Evolutionary conservation across 1,140 invertebrate species (phyloP).

Genomic region (Sycobia sp.): DNA sequence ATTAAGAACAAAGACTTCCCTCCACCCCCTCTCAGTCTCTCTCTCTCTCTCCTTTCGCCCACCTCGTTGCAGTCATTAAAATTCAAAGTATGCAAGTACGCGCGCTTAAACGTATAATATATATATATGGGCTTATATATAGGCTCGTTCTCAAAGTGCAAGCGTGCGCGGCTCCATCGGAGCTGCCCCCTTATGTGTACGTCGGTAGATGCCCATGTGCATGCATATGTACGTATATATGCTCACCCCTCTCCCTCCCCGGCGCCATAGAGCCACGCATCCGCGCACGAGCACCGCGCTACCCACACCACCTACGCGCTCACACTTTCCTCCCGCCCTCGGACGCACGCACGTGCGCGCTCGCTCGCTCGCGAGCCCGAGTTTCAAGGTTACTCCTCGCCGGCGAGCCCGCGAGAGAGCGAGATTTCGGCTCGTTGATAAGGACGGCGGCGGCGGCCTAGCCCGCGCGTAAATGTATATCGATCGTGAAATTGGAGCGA

Average conservation of each 20-base stretch:
- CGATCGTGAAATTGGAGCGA: conserved; percentile 11
- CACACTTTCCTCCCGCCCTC: background rate
- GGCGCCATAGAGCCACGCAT: background rate
- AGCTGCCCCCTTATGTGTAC: no score
- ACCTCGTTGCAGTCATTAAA: conserved; percentile 1
- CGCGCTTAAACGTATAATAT: no score
- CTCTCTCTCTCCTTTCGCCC: no score
- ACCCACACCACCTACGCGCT: no score
- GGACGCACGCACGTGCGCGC: background rate
- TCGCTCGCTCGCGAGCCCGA: background rate
- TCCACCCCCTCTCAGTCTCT: no score
- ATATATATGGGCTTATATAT: background rate
- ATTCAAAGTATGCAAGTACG: conserved; percentile 25
- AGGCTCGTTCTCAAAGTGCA: no score
- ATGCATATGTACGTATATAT: background rate
- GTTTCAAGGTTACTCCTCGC: conserved; percentile 12
- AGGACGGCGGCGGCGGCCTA: background rate
- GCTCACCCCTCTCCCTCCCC: background rate
- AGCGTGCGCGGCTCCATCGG: no score
- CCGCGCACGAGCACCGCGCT: background rate
- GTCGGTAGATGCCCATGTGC: background rate
- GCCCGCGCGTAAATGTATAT: background rate
- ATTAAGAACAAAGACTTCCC: background rate
- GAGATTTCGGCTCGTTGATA: conserved; percentile 13
- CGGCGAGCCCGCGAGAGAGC: background rate